phyloP scores from a whole-genome alignment of 1,140 invertebrate genomes.

The Papilio helenus region DNA sequence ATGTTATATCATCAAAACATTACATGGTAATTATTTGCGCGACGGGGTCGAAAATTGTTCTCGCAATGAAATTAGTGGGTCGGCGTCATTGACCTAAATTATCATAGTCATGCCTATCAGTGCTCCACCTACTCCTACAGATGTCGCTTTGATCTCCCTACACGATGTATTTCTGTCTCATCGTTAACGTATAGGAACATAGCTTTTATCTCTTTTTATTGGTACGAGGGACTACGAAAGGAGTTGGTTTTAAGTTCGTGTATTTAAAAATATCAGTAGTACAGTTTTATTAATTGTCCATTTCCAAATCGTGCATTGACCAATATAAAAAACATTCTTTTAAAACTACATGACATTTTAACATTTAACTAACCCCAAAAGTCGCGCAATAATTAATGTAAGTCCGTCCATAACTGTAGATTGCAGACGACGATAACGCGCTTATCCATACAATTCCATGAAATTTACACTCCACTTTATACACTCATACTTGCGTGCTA shows the following conservation, averaged over 20 bases:
- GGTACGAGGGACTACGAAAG: background rate
- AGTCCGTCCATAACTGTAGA: slow-evolving; percentile 54
- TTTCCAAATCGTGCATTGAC: slow-evolving; percentile 38
- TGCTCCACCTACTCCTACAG: slow-evolving; percentile 33
- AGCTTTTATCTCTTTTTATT: slow-evolving; percentile 5
- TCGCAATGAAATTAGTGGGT: slow-evolving; percentile 46
- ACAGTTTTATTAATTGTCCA: background rate
- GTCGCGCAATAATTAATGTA: slow-evolving; percentile 46
- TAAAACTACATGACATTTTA: slow-evolving; percentile 30
- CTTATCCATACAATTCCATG: slow-evolving; percentile 54
- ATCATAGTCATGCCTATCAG: slow-evolving; percentile 51
- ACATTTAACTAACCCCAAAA: slow-evolving; percentile 47
- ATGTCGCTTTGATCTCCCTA: slow-evolving; percentile 30
- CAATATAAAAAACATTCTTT: slow-evolving; percentile 38
- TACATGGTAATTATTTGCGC: slow-evolving; percentile 33
- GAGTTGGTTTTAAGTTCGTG: background rate
- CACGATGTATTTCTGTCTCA: slow-evolving; percentile 22
- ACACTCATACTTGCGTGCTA: slow-evolving; percentile 29
- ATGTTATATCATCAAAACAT: slow-evolving; percentile 19
- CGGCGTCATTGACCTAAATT: slow-evolving; percentile 67
- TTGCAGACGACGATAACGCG: slow-evolving; percentile 63
- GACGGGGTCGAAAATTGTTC: slow-evolving; percentile 40
- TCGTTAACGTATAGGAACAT: background rate
- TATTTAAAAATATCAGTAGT: background rate
- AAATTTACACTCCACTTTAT: slow-evolving; percentile 52